Percentiles rank a stretch among this genome's conserved stretches.
Conservation (phyloP, 2,888 invertebrate genomes). For the Octodonta nipae region DNA sequence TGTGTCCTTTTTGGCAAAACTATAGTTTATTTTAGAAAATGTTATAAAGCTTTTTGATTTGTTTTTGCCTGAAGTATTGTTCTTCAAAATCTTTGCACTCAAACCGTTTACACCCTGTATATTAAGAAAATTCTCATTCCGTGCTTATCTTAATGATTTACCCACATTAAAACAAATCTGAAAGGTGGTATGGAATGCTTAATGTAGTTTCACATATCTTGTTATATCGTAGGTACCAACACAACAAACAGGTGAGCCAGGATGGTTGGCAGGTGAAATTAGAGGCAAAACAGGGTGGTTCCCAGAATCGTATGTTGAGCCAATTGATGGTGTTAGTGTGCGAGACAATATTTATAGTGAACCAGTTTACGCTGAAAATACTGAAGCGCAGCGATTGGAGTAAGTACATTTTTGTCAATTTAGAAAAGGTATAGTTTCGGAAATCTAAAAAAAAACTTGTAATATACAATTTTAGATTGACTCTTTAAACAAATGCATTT, state of each 20-base stretch:
- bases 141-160: too few species aligned
- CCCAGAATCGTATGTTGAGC: slow-evolving; percentile 88
- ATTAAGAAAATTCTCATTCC: too few species aligned
- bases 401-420: slow-evolving; percentile 27
- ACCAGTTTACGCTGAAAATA: slow-evolving; percentile 29
- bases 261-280: slow-evolving; percentile 91
- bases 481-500: too few species aligned
- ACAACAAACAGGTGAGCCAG: slow-evolving; percentile 82
- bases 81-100: too few species aligned
- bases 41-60: too few species aligned
- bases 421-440: slow-evolving; percentile 3
- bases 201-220: too few species aligned
- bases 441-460: not conserved
- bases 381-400: slow-evolving; percentile 37
- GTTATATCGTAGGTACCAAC: slow-evolving; percentile 51
- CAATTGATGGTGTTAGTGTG: slow-evolving; percentile 41
- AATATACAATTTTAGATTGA: not conserved
- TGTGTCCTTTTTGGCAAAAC: too few species aligned
- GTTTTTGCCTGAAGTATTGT: too few species aligned
- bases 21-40: too few species aligned
- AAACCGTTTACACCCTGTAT: too few species aligned
- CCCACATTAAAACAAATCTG: too few species aligned
- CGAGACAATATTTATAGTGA: slow-evolving; percentile 25
- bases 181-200: too few species aligned
- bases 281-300: slow-evolving; percentile 90